A percentile compares a stretch with the other conserved stretches of the same genome.
phyloP scores from a whole-genome alignment of 2,888 invertebrate genomes.

The Lasioglossum marginatum region DNA sequence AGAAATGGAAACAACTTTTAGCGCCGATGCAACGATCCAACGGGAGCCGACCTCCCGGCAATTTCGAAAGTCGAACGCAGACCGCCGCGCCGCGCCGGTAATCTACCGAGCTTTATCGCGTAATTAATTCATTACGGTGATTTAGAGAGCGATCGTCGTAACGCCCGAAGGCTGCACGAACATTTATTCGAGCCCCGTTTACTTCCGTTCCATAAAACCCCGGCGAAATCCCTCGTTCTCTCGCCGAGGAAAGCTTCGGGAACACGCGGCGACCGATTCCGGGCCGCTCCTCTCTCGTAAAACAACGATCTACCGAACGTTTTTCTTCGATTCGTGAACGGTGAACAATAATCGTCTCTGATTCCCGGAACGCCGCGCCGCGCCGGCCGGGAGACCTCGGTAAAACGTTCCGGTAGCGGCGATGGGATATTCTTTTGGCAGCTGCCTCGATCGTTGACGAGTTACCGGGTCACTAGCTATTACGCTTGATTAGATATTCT shows the following conservation, averaged over 20 bases:
- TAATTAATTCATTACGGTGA: slow-evolving; percentile 57
- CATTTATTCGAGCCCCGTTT: slow-evolving; percentile 58
- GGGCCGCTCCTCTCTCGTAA: slow-evolving; percentile 25
- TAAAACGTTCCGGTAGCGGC: not conserved
- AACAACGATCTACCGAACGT: slow-evolving; percentile 11
- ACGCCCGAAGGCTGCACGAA: slow-evolving; percentile 55
- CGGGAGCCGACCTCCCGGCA: slow-evolving; percentile 1
- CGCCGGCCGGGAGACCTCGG: not conserved
- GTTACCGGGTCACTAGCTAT: not conserved
- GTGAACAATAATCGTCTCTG: not conserved
- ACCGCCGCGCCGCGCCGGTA: not conserved
- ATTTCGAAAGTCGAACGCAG: slow-evolving; percentile 35
- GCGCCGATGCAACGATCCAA: slow-evolving; percentile 19
- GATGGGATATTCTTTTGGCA: not conserved
- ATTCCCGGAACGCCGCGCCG: not conserved
- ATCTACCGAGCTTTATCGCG: slow-evolving; percentile 48
- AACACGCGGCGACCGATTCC: slow-evolving; percentile 37
- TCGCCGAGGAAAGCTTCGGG: slow-evolving; percentile 13
- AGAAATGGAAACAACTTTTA: not conserved
- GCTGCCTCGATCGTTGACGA: not conserved
- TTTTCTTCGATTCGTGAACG: not conserved
- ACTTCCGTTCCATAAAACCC: slow-evolving; percentile 64
- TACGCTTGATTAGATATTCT: not conserved
- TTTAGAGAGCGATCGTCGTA: slow-evolving; percentile 44
- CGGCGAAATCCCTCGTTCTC: slow-evolving; percentile 30